These are phyloP conservation scores for Epinephelus moara DNA, from an alignment of 2,113 vertebrate genomes.

Conservation along the genomic window DNA sequence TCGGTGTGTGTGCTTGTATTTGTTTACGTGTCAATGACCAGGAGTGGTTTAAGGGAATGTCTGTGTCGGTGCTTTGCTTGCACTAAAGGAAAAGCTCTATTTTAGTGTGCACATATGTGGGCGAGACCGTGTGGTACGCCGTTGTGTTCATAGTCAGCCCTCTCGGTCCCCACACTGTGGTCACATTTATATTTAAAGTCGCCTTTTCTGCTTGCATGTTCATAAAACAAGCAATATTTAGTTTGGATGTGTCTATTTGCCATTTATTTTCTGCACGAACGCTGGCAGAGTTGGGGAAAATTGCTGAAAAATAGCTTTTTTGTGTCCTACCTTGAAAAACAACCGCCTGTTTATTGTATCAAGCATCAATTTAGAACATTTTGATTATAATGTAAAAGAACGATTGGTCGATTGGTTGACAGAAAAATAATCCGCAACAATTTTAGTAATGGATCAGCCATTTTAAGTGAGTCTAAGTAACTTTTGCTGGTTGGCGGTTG, in stretches of 20 bases:
- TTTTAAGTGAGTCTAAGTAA: neutral
- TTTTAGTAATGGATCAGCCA: neutral
- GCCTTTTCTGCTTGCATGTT: neutral
- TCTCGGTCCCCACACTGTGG: constrained; percentile 14
- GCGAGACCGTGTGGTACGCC: neutral
- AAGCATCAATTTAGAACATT: neutral
- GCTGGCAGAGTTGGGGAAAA: neutral
- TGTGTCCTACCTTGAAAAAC: neutral
- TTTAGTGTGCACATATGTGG: constrained; percentile 45
- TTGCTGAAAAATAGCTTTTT: neutral
- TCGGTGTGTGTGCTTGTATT: constrained; percentile 36
- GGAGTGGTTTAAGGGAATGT: constrained; percentile 67
- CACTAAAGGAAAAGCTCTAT: constrained; percentile 56
- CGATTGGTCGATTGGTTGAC: neutral
- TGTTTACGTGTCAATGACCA: constrained; percentile 80
- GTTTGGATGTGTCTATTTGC: neutral
- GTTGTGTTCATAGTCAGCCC: constrained; percentile 31
- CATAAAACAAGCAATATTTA: constrained; percentile 7
- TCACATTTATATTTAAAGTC: constrained; percentile 43
- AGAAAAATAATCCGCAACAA: neutral
- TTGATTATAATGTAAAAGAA: neutral
- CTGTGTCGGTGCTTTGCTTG: constrained; percentile 53
- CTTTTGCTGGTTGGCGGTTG: neutral
- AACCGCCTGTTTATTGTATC: neutral
- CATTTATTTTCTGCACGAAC: constrained; percentile 1